phyloP scores from a whole-genome alignment of 2,888 invertebrate species.

The Melipona bicolor region DNA sequence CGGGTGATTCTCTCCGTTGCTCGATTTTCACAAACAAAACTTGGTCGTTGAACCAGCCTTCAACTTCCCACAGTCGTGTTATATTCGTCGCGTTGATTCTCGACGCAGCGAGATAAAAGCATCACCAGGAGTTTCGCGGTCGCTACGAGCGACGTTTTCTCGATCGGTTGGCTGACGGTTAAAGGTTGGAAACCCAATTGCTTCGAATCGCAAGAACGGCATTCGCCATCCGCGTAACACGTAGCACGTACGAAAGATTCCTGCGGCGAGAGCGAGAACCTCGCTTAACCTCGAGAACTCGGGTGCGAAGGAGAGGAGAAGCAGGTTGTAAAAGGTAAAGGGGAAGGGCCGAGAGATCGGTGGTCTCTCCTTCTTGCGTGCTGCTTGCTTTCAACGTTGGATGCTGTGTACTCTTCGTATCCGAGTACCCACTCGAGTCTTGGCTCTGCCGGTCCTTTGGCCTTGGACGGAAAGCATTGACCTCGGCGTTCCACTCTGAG shows the following conservation, averaged over 20 bases:
- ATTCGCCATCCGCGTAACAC: slow-evolving; percentile 32
- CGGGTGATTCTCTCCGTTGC: neutral
- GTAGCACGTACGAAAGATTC: slow-evolving; percentile 36
- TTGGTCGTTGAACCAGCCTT: slow-evolving; percentile 12
- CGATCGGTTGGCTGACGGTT: neutral
- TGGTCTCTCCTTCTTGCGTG: slow-evolving; percentile 60
- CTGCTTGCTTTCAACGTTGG: slow-evolving; percentile 55
- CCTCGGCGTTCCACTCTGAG: slow-evolving; percentile 79
- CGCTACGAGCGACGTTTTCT: neutral
- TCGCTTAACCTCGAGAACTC: slow-evolving; percentile 54
- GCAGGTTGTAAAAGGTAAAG: slow-evolving; percentile 69
- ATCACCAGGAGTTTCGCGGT: neutral
- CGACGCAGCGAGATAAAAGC: neutral
- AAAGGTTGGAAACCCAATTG: slow-evolving; percentile 23
- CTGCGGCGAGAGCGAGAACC: slow-evolving; percentile 64
- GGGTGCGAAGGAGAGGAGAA: slow-evolving; percentile 56
- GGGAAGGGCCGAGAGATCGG: slow-evolving; percentile 56
- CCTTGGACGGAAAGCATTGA: slow-evolving; percentile 82
- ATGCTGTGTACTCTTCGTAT: slow-evolving; percentile 71
- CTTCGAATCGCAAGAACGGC: slow-evolving; percentile 30
- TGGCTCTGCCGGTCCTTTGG: slow-evolving; percentile 76
- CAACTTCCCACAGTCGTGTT: neutral
- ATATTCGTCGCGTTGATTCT: slow-evolving; percentile 1
- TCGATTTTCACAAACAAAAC: slow-evolving; percentile 1
- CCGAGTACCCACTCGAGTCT: slow-evolving; percentile 72